phyloP scores from a whole-genome alignment of 2,888 invertebrate genomes.

The Hylaea fasciaria region DNA sequence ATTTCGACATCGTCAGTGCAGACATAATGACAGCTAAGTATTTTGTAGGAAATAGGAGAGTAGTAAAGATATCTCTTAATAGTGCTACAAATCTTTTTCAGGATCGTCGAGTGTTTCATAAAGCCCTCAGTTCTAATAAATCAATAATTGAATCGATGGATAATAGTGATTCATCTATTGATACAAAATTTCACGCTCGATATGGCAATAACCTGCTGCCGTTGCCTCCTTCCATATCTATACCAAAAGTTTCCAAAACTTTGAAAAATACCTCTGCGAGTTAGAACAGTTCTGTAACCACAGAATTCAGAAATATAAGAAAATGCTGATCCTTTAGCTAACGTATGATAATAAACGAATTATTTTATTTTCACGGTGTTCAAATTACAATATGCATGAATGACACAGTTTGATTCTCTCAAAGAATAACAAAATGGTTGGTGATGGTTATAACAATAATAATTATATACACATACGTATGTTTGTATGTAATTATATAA shows the following conservation, averaged over 20 bases:
- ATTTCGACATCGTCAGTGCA: no score
- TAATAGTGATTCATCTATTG: slow-evolving; percentile 65
- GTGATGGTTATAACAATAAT: slow-evolving; percentile 21
- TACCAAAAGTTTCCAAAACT: slow-evolving; percentile 75
- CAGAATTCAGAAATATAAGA: slow-evolving; percentile 14
- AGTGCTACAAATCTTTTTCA: slow-evolving; percentile 58
- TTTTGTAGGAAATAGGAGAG: not conserved
- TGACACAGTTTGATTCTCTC: slow-evolving; percentile 13
- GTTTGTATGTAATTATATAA: no score
- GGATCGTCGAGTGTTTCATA: slow-evolving; percentile 50
- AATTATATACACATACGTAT: no score
- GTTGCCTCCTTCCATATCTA: slow-evolving; percentile 74
- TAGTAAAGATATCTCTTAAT: slow-evolving; percentile 5
- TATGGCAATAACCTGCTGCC: slow-evolving; percentile 81
- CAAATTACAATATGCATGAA: slow-evolving; percentile 22
- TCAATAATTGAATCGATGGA: slow-evolving; percentile 46
- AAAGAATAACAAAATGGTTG: slow-evolving; percentile 7
- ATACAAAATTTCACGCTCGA: slow-evolving; percentile 79
- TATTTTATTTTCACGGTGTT: slow-evolving; percentile 12
- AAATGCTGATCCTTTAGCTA: slow-evolving; percentile 9
- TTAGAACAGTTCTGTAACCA: slow-evolving; percentile 26
- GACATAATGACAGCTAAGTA: not conserved
- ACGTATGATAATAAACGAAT: slow-evolving; percentile 33
- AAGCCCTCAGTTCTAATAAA: slow-evolving; percentile 50
- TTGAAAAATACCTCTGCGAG: slow-evolving; percentile 55